Evolutionary conservation across 2,113 vertebrate genomes (phyloP), one percentile per base, ranked within the genome.

Genomic region (Daphoenositta chrysoptera): DNA sequence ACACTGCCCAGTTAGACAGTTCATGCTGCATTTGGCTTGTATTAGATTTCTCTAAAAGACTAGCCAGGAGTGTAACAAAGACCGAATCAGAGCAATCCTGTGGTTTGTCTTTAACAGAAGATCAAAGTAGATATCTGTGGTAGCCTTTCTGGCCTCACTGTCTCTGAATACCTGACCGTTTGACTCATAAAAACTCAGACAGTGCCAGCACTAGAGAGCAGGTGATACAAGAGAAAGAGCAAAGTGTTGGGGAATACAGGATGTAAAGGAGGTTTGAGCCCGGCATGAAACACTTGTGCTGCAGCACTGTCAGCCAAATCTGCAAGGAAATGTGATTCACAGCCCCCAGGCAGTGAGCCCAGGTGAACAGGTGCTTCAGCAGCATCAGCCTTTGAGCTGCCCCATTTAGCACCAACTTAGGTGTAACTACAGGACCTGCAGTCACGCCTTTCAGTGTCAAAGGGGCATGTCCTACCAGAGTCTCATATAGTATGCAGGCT

Each of bases 401-500:
- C 15, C 24, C 1, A 0, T 20, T 65, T 47, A 60, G 51, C 9
- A 9, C 44, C 39, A n/a, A 45, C 31, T 39, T 17, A 51, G 33
- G 33, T 50, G 13, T 39, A 60, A 61, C 35, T 42, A 17, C 30
- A 65, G n/a, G 39, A 56, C 44, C 51, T 31, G 19, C 50, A 65
- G 50, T 39, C 60, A 54, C 79, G 54, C 40, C 22, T 73, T 14
- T 27, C 15, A 12, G 19, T 10, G 19, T 50, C 3, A 1, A 65
- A 73, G 20, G n/a, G 45, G 5, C 33, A 17, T 11, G 13, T 21
- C 23, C 40, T 39, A 8, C 19, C 17, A 73, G 42, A 68, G 35
- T 30, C n/a, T 48, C 1, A 0, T 9, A 7, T 19, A 4, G 22
- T 15, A 48, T 56, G 39, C 14, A 69, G 70, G 31, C 1, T 5